Evolutionary conservation across 2,888 invertebrate species (phyloP).

Genomic region (Apamea anceps): DNA sequence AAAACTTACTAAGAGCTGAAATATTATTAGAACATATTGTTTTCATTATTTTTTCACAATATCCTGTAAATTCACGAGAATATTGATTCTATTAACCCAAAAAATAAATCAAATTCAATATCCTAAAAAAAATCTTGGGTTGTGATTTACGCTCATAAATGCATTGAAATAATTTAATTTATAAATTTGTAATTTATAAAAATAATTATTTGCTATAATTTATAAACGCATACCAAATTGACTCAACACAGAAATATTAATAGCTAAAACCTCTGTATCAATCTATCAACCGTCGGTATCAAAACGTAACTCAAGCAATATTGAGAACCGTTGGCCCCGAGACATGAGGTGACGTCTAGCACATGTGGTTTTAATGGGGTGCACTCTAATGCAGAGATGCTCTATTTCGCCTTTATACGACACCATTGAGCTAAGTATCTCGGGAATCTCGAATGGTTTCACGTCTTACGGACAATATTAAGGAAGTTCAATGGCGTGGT

Average conservation of each 20-base stretch:
- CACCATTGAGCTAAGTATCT: slow-evolving; percentile 76
- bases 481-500: slow-evolving; percentile 13
- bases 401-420: slow-evolving; percentile 77
- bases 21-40: neutral
- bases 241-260: neutral
- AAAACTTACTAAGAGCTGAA: neutral
- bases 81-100: neutral
- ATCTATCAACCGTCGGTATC: slow-evolving; percentile 22
- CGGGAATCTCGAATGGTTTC: slow-evolving; percentile 67
- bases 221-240: neutral
- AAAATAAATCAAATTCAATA: neutral
- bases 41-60: neutral
- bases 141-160: neutral
- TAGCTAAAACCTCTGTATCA: neutral
- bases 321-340: slow-evolving; percentile 73
- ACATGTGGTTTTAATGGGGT: slow-evolving; percentile 88
- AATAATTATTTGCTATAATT: no score
- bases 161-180: no score
- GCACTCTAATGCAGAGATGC: slow-evolving; percentile 85
- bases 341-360: slow-evolving; percentile 80
- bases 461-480: slow-evolving; percentile 37
- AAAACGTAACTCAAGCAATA: slow-evolving; percentile 50
- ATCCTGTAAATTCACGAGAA: neutral
- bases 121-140: neutral
- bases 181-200: no score